These are phyloP conservation scores for Prionace glauca DNA, from an alignment of 2,797 vertebrate species.

Conservation along the genomic window DNA sequence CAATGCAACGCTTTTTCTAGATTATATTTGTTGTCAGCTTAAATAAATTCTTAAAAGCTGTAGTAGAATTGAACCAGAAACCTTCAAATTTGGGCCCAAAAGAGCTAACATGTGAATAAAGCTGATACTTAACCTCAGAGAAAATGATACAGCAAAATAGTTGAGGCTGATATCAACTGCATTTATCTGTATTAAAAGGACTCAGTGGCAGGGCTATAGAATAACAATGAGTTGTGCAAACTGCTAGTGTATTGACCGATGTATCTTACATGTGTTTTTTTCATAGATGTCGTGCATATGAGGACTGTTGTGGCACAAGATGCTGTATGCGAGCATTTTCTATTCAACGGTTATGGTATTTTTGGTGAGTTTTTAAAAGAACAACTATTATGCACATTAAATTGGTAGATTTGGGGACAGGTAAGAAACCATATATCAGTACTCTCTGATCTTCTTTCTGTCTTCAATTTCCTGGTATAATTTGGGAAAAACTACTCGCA, in stretches of 20 bases:
- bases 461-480: neutral
- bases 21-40: neutral
- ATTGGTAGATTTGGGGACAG: neutral
- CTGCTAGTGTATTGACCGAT: neutral
- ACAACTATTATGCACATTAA: neutral
- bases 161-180: neutral
- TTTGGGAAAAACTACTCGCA: neutral
- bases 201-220: no score
- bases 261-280: conserved; percentile 21
- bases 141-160: neutral
- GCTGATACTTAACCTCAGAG: neutral
- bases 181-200: neutral
- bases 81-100: neutral
- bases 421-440: neutral
- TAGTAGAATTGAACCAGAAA: neutral
- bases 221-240: neutral
- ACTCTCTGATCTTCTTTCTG: neutral
- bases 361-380: conserved; percentile 71
- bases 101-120: neutral
- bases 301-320: conserved; percentile 92
- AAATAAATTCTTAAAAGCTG: neutral
- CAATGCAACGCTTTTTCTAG: neutral
- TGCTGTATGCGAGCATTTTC: conserved; percentile 92
- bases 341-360: conserved; percentile 93
- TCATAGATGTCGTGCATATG: conserved; percentile 88